Evolutionary conservation across 64 coral and sea anemone genomes (phyloP).

Genomic region (Pocillopora verrucosa): DNA sequence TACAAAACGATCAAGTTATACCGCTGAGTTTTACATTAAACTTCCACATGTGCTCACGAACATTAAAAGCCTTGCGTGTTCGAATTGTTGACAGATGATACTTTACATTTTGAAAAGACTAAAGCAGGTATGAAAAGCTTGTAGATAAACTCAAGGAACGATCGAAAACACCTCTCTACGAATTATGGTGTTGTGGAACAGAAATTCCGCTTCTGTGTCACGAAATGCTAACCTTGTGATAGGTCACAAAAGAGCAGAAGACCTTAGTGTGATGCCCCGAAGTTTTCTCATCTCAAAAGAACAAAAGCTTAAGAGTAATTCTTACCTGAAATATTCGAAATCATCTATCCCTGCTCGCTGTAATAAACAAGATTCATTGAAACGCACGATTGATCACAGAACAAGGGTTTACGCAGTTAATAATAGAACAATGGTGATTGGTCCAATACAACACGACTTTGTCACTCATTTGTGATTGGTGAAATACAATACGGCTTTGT

Average conservation of each 20-base stretch:
- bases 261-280: not conserved
- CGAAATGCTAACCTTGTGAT: not conserved
- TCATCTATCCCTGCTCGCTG: not conserved
- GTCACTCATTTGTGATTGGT: conserved; percentile 28
- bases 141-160: not conserved
- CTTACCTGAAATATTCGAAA: conserved; percentile 33
- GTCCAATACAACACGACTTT: not conserved
- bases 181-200: too few relatives aligned
- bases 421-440: conserved; percentile 38
- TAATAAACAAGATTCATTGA: not conserved
- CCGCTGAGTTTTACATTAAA: not conserved
- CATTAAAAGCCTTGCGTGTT: not conserved
- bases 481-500: conserved; percentile 36
- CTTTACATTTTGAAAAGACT: conserved; percentile 16
- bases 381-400: not conserved
- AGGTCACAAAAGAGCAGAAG: not conserved
- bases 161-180: not conserved
- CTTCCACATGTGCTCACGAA: not conserved
- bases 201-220: not conserved
- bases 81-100: conserved; percentile 44
- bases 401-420: not conserved
- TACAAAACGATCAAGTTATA: conserved; percentile 2
- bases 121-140: not conserved
- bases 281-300: not conserved
- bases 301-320: conserved; percentile 5